Evolutionary conservation across 2,113 vertebrate genomes (phyloP), one percentile per base, ranked within the genome.

Genomic region (Motacilla tschutschensis): DNA sequence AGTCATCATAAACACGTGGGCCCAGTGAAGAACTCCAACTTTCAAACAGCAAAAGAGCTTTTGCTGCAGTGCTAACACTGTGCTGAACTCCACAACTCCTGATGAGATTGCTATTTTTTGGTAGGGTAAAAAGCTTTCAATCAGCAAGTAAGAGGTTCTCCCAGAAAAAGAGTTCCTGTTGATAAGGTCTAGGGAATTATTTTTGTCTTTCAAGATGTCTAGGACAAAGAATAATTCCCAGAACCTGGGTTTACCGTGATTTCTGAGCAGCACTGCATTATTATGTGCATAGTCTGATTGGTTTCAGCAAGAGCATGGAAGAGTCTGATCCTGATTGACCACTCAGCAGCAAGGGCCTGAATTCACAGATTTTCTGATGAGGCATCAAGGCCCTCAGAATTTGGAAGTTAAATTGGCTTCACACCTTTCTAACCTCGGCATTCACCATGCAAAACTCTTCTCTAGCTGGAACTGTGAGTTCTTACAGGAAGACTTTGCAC

Each of bases 1-100:
- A 93, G 90, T 93, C 93, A 94, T 90, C 81, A 47, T 44, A 87
- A 91, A 92, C 88, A 84, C 26, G 53, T 90, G 92, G 83, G 72
- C 67, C 67, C 78, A 76, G 47, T 57, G 44, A 90, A 88, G 41
- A 90, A 67, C 72, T 92, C 55, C 88, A 92, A 59, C 71, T 88
- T 74, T 73, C 21, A 80, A 83, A 81, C 31, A 79, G 83, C 21
- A 63, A 31, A 95, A 91, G 43, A 84, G 88, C 59, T 90, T 88
- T 84, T 62, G 51, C 71, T 90, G 80, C 88, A 84, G 59, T 21
- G 64, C 67, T 90, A 79, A 79, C 51, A 25, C 71, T 35, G 17
- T 29, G n/a, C 48, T 41, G 75, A 94, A 88, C 67, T 88, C 69
- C 69, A 65, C 78, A 76, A 3, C 40, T 73, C 78, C 59, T 54